Evolutionary conservation across 2,888 invertebrate genomes (phyloP).

Genomic region (Saturnia japonica): DNA sequence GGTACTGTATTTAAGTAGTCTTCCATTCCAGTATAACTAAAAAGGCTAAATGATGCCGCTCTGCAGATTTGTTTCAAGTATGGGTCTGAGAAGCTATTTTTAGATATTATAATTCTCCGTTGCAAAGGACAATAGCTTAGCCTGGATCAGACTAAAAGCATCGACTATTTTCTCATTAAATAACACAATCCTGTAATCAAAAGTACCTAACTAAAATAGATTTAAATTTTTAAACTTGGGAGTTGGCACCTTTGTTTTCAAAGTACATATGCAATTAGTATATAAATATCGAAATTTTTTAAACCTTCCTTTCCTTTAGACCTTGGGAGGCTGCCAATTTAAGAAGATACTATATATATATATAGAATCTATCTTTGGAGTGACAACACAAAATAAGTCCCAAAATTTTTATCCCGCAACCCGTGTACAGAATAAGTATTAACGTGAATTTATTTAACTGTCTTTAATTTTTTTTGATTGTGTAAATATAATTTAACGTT

Average conservation of each 20-base stretch:
- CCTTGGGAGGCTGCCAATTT: no score
- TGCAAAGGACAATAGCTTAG: constrained; percentile 4
- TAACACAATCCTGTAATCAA: background rate
- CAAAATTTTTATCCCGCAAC: no score
- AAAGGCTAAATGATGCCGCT: background rate
- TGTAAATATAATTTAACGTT: no score
- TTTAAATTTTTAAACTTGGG: background rate
- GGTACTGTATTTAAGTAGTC: background rate
- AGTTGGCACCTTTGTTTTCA: background rate
- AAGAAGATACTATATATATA: no score
- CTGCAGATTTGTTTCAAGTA: background rate
- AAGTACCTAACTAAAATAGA: background rate
- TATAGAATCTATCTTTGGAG: no score
- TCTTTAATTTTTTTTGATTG: no score
- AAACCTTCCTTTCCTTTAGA: no score
- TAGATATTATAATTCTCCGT: background rate
- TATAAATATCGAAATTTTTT: no score
- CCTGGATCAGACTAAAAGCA: background rate
- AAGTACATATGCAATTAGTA: background rate
- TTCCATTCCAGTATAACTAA: background rate
- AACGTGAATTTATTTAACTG: no score
- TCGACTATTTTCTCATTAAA: background rate
- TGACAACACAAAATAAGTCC: no score
- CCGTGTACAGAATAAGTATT: no score
- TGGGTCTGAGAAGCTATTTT: background rate